These are phyloP conservation scores for Acromyrmex charruanus DNA, from an alignment of 1,140 invertebrate genomes.

Conservation along the genomic window DNA sequence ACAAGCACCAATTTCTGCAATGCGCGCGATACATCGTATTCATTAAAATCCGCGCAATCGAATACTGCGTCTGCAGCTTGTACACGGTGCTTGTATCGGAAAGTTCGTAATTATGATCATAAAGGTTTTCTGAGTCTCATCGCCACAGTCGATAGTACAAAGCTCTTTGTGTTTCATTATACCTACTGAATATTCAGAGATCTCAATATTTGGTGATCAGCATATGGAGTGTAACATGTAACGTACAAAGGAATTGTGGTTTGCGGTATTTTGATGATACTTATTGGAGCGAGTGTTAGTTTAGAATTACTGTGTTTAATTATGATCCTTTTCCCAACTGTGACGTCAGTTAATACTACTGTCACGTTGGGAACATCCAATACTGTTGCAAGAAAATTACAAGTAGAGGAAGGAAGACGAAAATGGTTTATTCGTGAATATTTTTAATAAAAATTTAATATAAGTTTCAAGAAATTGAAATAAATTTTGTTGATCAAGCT, in stretches of 20 bases:
- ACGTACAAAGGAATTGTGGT: constrained; percentile 26
- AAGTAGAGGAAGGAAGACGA: background rate
- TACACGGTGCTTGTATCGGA: background rate
- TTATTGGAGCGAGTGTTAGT: constrained; percentile 14
- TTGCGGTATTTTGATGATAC: constrained; percentile 27
- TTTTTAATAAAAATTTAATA: no score
- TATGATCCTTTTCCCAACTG: constrained; percentile 37
- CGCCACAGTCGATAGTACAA: constrained; percentile 14
- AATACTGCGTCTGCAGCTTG: background rate
- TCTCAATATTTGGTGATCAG: constrained; percentile 49
- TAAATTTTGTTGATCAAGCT: no score
- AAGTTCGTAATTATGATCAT: constrained; percentile 37
- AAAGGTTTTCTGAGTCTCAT: constrained; percentile 44
- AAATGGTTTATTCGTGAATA: background rate
- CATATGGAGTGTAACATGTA: background rate
- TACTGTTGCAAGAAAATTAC: background rate
- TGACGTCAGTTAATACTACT: background rate
- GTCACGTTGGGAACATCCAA: background rate
- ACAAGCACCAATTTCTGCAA: constrained; percentile 1
- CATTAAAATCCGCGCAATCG: constrained; percentile 44
- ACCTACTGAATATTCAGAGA: background rate
- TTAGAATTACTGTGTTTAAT: constrained; percentile 45
- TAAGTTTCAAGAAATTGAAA: no score
- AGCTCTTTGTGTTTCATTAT: constrained; percentile 40
- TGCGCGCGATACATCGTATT: constrained; percentile 5